Evolutionary conservation across 2,113 vertebrate genomes (phyloP), one percentile per base, ranked within the genome.

Genomic region (Tetrao urogallus): DNA sequence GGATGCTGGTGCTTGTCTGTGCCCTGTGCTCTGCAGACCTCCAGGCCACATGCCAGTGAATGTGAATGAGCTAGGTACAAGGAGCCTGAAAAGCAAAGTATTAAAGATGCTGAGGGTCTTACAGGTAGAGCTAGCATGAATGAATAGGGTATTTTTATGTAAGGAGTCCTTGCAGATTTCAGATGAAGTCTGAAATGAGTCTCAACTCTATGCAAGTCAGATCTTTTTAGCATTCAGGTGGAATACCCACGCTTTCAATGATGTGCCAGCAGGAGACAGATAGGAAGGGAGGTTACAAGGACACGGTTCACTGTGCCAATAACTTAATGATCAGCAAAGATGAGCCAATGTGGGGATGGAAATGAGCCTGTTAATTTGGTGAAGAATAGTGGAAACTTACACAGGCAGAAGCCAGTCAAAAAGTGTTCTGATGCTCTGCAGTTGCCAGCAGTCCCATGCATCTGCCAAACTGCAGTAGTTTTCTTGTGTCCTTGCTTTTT

Each of bases 261-360:
- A 30, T 57, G 50, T 75, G 42, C 63, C 81, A 19, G 57, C 28
- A 38, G 40, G 71, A 61, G 88, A 27, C 20, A 73, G 36, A 40
- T 15, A 8, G 48, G n/a, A 57, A 87, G 61, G 48, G 70, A 90
- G 45, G 24, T 72, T 88, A 70, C 45, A 73, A 72, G 19, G 54
- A 48, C n/a, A 54, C 14, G 40, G 7, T 75, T 92, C 36, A 36
- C 27, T 48, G 73, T 3, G 1, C 58, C 66, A 25, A 88, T 95
- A 88, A 90, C 40, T 92, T 93, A 78, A 81, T 78, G 73, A 74
- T 47, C 58, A 75, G 83, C n/a, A 67, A 76, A 69, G 91, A 78
- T n/a, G 70, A 67, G 80, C 47, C 82, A 22, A 6, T 1, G 40
- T 47, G 21, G 61, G n/a, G 19, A 83, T 84, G 47, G 65, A 72